Base-by-base conservation (phyloP, 2,113 vertebrate species). In the Ginglymostoma cirratum region DNA sequence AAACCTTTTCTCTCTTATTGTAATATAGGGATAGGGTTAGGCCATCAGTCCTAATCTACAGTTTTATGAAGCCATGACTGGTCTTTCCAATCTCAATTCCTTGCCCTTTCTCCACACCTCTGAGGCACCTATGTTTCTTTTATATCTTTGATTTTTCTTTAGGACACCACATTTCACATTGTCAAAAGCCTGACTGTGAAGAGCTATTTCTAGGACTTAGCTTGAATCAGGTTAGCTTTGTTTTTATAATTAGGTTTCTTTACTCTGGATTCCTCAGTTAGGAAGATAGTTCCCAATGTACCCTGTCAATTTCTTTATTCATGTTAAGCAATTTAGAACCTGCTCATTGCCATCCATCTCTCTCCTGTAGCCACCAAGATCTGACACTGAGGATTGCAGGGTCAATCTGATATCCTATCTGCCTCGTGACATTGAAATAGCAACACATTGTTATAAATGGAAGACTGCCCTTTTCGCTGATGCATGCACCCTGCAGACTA, bases 221-320 rank as follows among this genome's bases (percentile, higher is more conserved):
- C 66, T 92, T 66, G 38, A 66, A 66, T 34, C 89, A 92, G 89
- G 89, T 92, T 92, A 65, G n/a, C 78, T 92, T 15, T 55, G n/a
- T 61, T 34, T 92, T n/a, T 92, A 34, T 65, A 65, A 90, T 90
- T 30, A 55, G 4, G 14, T 65, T 90, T 27, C 48, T 55, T 90
- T 34, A 65, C 21, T 42, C 52, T 5, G 1, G 61, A 92, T n/a
- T 38, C n/a, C 7, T 61, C 89, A 2, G n/a, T 34, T 34, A 7
- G 19, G 89, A 92, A 27, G 86, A 90, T 19, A 66, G 89, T 66
- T 93, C 17, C 61, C 17, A 6, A 38, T 67, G 23, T 66, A 38
- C n/a, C 55, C 55, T 93, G n/a, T 66, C 61, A 93, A 66, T 66
- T 6, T 38, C n/a, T 1, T 93, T 67, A n/a, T 5, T 66, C 67